Evolutionary conservation across 2,888 invertebrate species (phyloP), one percentile per base, ranked within the genome.

Genomic region (Halictus ligatus): DNA sequence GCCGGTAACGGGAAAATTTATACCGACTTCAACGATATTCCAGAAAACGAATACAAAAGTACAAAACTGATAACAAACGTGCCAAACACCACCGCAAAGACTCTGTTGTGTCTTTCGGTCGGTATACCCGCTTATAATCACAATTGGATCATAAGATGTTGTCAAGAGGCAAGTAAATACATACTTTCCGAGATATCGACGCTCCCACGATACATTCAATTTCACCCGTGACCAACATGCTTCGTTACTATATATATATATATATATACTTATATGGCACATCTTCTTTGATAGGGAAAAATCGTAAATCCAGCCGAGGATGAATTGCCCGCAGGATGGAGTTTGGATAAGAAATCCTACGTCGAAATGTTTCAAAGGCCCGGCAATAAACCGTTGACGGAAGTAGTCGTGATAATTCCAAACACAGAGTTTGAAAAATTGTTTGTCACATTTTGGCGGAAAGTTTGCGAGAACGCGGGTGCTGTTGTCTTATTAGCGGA

Each of bases 31-130:
- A 96, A 96, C 90, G 95, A 96, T 89, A 95, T 97, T 81, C 95
- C 97, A 93, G 95, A 95, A 88, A 96, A 94, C 81, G 96, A 96
- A 81, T 97, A 97, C 91, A 91, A 95, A 0, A 95, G 95, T 1
- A 96, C 96, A 88, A 96, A 96, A 89, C 95, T 97, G 58, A 96
- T 98, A 80, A 97, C 98, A 0, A 97, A 97, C 13, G 96, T 97
- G 25, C 97, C 97, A 67, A 97, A 97, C 90, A 96, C 97, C 79
- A 98, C 98, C 0, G 97, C 97, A 15, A 98, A 98, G 93, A 97
- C 97, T 94, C 96, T 98, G 89, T 96, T 97, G 89, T 97, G 97
- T 89, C 93, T 98, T 67, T 97, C 97, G 0, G 96, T 96, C 1
- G 97, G 97, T 83, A 96, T 98, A 74, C 96, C 96, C 1, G 92